Evolutionary conservation across 2,797 vertebrate species (phyloP).

Genomic region (Crax fasciolata): DNA sequence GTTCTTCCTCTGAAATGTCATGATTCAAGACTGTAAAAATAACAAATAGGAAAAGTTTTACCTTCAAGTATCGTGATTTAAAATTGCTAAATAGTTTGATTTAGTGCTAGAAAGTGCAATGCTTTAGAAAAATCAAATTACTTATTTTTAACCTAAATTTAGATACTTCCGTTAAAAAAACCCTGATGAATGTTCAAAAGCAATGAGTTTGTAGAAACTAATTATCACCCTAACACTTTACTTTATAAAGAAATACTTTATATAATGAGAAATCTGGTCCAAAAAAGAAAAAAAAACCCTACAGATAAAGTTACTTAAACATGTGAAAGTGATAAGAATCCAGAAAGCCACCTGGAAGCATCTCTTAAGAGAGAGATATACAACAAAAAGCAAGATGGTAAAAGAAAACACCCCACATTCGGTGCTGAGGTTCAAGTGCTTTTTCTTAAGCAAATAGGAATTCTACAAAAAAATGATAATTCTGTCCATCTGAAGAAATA

Average conservation of each 20-base stretch:
- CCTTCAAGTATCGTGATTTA: not conserved
- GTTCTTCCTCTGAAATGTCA: not conserved
- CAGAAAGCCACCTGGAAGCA: not conserved
- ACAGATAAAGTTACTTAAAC: not conserved
- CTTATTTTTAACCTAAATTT: constrained; percentile 37
- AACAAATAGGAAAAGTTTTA: not conserved
- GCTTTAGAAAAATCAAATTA: not conserved
- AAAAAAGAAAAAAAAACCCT: not conserved
- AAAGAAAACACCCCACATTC: not conserved
- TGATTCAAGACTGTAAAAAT: not conserved
- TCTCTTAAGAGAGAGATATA: not conserved
- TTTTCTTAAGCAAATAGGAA: not conserved
- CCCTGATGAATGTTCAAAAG: not conserved
- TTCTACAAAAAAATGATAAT: not conserved
- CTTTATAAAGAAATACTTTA: constrained; percentile 8
- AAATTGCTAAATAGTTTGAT: not conserved
- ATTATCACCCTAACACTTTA: constrained; percentile 34
- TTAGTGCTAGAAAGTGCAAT: not conserved
- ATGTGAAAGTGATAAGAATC: not conserved
- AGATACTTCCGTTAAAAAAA: not conserved
- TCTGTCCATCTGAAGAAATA: not conserved
- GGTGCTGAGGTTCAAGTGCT: not conserved
- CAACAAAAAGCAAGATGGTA: not conserved
- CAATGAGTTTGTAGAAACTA: constrained; percentile 14
- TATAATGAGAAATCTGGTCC: not conserved